Base-by-base conservation (phyloP, 2,888 invertebrate genomes). In the Drosophila mettleri region DNA sequence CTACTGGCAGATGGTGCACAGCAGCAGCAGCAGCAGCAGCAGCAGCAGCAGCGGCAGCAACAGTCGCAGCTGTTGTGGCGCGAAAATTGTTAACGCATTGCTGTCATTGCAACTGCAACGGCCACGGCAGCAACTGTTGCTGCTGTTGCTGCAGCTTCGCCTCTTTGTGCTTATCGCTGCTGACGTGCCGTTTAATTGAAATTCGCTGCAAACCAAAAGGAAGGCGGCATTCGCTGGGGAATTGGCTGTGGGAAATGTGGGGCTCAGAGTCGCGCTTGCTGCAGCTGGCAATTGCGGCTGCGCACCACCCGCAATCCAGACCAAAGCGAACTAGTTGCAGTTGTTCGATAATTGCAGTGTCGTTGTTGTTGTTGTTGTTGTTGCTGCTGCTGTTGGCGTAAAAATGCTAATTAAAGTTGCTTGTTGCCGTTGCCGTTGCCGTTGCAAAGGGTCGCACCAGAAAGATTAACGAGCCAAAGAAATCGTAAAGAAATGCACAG, bases 1-100 rank as follows among this genome's bases (percentile, higher is more conserved):
- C 84, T 86, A 86, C 84, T 74, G 75, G 83, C 69, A 70, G 70
- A 70, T 64, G 71, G 34, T 43, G 45, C 27, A 29, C 34, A 51
- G 43, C 43, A 27, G 43, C 27, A 60, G 58, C 58, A 51, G 43
- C 52, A 46, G 2, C 46, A 18, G 6, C 43, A 2, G 8, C 22
- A 39, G 20, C 39, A 20, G 20, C 39, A 39, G 4, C 43, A 20
- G 20, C 39, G 20, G 4, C 43, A 24, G 55, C 52, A 46, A 14
- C 46, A 48, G 46, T 20, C 31, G 77, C 86, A 74, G 78, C 83
- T 78, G 53, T 36, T 36, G 80, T 75, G 88, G 84, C 86, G 86
- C 83, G 82, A 76, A 85, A 88, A 85, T 85, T 72, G 84, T 88
- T 85, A 85, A 84, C 85, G 88, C 85, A 88, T 85, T 82, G 88